These are phyloP conservation scores for Ispidina lecontei DNA, from an alignment of 2,797 vertebrate genomes.

Conservation along the genomic window DNA sequence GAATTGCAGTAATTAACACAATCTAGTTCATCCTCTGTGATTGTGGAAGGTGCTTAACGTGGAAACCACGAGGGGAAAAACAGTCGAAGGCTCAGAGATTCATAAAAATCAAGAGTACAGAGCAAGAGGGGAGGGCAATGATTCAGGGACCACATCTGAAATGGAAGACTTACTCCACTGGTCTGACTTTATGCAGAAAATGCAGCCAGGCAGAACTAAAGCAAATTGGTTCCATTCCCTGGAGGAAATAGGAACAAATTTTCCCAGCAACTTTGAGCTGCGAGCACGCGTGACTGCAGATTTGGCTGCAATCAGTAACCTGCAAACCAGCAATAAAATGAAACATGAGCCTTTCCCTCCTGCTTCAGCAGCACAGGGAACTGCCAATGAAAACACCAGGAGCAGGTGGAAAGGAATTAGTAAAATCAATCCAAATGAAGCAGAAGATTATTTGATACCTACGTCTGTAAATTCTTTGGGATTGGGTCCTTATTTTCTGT, in stretches of 20 bases:
- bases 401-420: constrained; percentile 32
- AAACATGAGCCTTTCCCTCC: constrained; percentile 59
- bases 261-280: constrained; percentile 75
- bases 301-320: constrained; percentile 47
- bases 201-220: constrained; percentile 83
- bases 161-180: constrained; percentile 32
- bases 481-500: neutral
- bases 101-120: neutral
- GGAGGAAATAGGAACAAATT: constrained; percentile 72
- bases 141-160: constrained; percentile 24
- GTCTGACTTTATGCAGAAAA: constrained; percentile 77
- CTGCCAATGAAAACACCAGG: constrained; percentile 45
- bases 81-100: neutral
- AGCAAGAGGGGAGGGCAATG: neutral
- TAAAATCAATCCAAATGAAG: constrained; percentile 8
- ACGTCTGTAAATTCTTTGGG: neutral
- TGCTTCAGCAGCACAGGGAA: neutral
- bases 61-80: neutral
- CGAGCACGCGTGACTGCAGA: constrained; percentile 54
- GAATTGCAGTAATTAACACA: neutral
- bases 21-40: neutral
- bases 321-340: constrained; percentile 58
- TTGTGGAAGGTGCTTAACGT: neutral
- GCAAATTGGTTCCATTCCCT: constrained; percentile 81
- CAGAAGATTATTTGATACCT: constrained; percentile 5